Conservation (phyloP, 2,888 invertebrate genomes). For the Megalurothrips usitatus region DNA sequence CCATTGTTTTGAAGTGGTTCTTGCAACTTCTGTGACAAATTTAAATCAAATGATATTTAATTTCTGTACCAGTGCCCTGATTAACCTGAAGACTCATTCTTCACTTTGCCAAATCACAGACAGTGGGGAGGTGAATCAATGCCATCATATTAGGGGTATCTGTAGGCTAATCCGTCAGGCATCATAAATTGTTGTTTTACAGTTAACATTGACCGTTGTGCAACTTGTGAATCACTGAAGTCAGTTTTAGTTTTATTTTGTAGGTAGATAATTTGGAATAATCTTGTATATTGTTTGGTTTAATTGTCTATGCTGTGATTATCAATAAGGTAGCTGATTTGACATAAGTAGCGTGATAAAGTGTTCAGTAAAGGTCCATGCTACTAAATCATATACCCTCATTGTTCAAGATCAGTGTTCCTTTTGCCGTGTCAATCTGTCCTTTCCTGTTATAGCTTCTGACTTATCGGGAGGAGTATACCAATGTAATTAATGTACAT, state of each 20-base stretch:
- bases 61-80: not conserved
- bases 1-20: not conserved
- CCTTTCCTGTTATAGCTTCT: not conserved
- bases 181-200: not conserved
- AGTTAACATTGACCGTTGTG: not conserved
- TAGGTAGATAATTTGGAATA: not conserved
- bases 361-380: not conserved
- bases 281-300: not conserved
- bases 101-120: not conserved
- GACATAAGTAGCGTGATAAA: not conserved
- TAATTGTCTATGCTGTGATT: constrained; percentile 12
- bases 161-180: not conserved
- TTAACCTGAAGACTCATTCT: not conserved
- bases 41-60: not conserved
- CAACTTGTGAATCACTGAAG: not conserved
- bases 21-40: no score
- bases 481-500: constrained; percentile 9
- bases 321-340: not conserved
- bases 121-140: not conserved
- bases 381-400: not conserved
- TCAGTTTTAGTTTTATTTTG: not conserved
- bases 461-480: not conserved
- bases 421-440: not conserved
- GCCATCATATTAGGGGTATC: not conserved
- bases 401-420: not conserved